These are phyloP conservation scores for Drosophila cracens DNA, from an alignment of 2,888 invertebrate species.

Conservation along the genomic window DNA sequence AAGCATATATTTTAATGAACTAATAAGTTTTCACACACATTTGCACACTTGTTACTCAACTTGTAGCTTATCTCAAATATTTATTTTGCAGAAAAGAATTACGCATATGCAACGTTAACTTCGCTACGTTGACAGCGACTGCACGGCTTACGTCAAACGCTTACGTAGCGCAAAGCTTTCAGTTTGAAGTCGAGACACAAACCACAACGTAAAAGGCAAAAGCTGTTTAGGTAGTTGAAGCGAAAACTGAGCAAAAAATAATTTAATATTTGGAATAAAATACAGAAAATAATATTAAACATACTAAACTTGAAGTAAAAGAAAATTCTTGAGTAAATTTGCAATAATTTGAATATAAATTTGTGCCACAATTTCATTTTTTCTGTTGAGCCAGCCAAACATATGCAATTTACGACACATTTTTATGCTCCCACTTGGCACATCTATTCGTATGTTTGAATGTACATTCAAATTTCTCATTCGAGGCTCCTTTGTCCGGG, in stretches of 20 bases:
- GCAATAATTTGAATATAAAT: neutral
- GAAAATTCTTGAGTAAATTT: neutral
- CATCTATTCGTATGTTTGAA: neutral
- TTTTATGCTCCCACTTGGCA: slow-evolving; percentile 9
- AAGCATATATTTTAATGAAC: neutral
- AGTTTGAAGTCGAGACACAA: slow-evolving; percentile 38
- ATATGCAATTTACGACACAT: slow-evolving; percentile 23
- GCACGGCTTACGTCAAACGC: slow-evolving; percentile 35
- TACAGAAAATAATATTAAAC: neutral
- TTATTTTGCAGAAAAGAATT: slow-evolving; percentile 31
- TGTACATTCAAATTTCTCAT: slow-evolving; percentile 23
- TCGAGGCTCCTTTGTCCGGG: slow-evolving; percentile 12
- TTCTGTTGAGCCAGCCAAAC: slow-evolving; percentile 1
- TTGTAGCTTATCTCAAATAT: slow-evolving; percentile 31
- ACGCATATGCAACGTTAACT: slow-evolving; percentile 64
- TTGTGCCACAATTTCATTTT: neutral
- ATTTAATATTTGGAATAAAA: neutral
- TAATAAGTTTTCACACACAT: slow-evolving; percentile 4
- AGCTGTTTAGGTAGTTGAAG: neutral
- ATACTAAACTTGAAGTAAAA: neutral
- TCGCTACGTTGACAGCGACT: neutral
- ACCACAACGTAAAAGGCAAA: slow-evolving; percentile 31
- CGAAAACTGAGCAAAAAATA: neutral
- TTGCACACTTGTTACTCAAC: slow-evolving; percentile 23
- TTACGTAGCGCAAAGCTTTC: slow-evolving; percentile 20